Evolutionary conservation across 2,797 vertebrate species (phyloP), one percentile per base, ranked within the genome.

Genomic region (Artibeus lituratus): DNA sequence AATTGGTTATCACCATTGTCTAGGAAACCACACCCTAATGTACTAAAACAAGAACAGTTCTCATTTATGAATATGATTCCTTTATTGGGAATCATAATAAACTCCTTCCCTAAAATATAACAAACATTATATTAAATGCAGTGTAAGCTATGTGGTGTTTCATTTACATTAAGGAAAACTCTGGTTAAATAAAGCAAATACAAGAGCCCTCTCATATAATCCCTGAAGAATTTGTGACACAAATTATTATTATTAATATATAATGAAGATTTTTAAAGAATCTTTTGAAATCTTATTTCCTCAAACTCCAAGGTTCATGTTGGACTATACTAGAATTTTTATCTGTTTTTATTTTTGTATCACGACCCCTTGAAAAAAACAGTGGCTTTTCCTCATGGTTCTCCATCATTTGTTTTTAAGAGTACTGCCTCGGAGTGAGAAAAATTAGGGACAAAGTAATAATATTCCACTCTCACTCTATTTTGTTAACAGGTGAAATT

Each of bases 221-320:
- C 59, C 42, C 69, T 55, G 7, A 90, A 89, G 59, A 92, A 57
- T 72, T 47, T 42, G 10, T 92, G 86, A 88, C 57, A 73, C 42
- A 74, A 47, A 73, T 86, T 88, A 78, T 55, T 80, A 0, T 86
- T 73, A 51, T 94, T 81, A 55, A 74, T 94, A 49, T 39, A 37
- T 88, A 74, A 29, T 81, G 47, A 89, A 72, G 15, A 84, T 65
- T 39, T 94, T 92, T 42, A 12, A n/a, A 74, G 26, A 83, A 18
- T 32, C 12, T 83, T 90, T 83, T 91, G 39, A 82, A 92, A 76
- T 90, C 32, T 70, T 93, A 53, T 47, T 89, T 92, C 39, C 32
- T 86, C 44, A 16, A 74, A 57, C 39, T 89, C 55, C 67, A 44
- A 81, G 15, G 74, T 80, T 44, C 9, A 15, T 53, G 44, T 70